These are phyloP conservation scores for Brachyistius frenatus DNA, from an alignment of 2,113 vertebrate genomes.

Conservation along the genomic window DNA sequence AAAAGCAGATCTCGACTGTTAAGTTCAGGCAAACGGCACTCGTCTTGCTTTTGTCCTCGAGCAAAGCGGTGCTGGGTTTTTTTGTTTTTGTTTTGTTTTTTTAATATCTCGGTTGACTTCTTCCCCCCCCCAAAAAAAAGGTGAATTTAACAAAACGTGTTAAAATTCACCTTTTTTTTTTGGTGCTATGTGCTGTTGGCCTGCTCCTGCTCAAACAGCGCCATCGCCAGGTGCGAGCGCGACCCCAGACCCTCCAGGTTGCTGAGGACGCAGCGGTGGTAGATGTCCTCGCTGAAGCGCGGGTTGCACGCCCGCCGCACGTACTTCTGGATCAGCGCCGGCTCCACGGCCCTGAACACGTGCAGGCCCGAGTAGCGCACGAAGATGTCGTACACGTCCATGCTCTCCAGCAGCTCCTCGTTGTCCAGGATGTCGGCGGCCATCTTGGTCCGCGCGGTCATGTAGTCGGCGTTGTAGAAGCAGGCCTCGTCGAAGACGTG, in stretches of 20 bases:
- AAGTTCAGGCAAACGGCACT: neutral
- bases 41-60: neutral
- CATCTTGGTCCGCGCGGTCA: constrained; percentile 92
- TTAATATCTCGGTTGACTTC: neutral
- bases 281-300: constrained; percentile 92
- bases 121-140: neutral
- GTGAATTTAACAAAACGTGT: constrained; percentile 3
- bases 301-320: constrained; percentile 90
- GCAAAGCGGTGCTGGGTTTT: neutral
- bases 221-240: constrained; percentile 92
- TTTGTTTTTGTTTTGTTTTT: neutral
- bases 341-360: constrained; percentile 95
- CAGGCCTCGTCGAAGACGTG: constrained; percentile 94
- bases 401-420: constrained; percentile 93
- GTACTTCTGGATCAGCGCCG: constrained; percentile 94
- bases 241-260: constrained; percentile 94
- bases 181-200: constrained; percentile 92
- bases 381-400: constrained; percentile 96
- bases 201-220: constrained; percentile 96
- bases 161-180: constrained; percentile 21
- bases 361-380: constrained; percentile 94
- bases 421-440: constrained; percentile 90
- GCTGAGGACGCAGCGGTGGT: constrained; percentile 95
- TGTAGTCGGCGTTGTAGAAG: constrained; percentile 97
- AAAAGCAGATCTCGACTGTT: neutral